Evolutionary conservation across 2,888 invertebrate species (phyloP).

Genomic region (Agrochola litura): DNA sequence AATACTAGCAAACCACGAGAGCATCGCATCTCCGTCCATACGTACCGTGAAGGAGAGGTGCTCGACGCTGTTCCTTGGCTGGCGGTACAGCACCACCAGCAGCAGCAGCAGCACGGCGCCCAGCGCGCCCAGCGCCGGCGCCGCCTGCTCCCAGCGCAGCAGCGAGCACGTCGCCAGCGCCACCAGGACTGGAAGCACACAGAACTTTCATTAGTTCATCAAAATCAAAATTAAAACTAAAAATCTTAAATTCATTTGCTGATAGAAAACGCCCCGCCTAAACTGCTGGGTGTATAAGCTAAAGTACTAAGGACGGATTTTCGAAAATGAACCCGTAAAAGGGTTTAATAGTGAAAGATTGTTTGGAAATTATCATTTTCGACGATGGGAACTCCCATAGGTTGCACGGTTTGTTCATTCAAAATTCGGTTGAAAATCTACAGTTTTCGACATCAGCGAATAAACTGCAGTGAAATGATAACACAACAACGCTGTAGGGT

Average conservation of each 20-base stretch:
- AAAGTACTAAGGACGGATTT: too few relatives aligned
- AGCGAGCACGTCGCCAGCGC: slow-evolving; percentile 89
- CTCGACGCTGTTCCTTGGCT: slow-evolving; percentile 90
- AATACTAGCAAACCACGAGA: not conserved
- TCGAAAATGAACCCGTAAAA: too few relatives aligned
- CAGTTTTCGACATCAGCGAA: too few relatives aligned
- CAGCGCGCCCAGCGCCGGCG: slow-evolving; percentile 85
- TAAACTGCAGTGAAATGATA: too few relatives aligned
- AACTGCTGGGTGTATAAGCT: not conserved
- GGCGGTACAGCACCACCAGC: slow-evolving; percentile 92
- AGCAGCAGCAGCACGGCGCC: slow-evolving; percentile 89
- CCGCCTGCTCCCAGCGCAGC: slow-evolving; percentile 80
- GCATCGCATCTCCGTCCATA: slow-evolving; percentile 1
- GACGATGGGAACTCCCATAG: too few relatives aligned
- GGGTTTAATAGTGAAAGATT: too few relatives aligned
- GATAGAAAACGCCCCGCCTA: not conserved
- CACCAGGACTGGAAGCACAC: slow-evolving; percentile 86
- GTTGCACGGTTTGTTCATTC: too few relatives aligned
- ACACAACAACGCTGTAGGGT: too few relatives aligned
- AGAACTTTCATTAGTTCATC: not conserved
- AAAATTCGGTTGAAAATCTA: too few relatives aligned
- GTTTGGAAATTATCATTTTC: too few relatives aligned
- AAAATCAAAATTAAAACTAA: too few relatives aligned
- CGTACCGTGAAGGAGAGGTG: slow-evolving; percentile 93
- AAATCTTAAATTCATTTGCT: not conserved